These are phyloP conservation scores for Saguinus imperator DNA, from an alignment of 2,113 vertebrate genomes.

Conservation along the genomic window DNA sequence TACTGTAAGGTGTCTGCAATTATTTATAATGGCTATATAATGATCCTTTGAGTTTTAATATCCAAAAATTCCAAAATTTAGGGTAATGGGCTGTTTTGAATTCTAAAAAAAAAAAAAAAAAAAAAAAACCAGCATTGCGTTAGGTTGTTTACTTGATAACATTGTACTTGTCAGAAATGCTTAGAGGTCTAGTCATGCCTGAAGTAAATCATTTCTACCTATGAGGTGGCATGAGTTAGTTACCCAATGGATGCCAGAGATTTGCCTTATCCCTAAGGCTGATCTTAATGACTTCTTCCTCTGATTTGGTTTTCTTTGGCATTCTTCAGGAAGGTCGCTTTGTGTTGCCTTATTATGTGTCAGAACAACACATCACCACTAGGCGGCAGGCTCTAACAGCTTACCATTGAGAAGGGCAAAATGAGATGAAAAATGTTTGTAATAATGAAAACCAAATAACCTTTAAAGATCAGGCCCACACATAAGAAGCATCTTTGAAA, in stretches of 20 bases:
- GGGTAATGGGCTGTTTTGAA: neutral
- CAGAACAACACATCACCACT: conserved; percentile 7
- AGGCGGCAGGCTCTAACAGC: conserved; percentile 79
- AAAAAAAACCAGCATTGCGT: neutral
- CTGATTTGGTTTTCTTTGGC: neutral
- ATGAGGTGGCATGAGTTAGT: neutral
- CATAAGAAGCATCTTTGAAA: conserved; percentile 71
- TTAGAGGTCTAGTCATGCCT: neutral
- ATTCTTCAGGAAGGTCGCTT: neutral
- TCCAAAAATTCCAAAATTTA: neutral
- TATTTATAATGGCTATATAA: neutral
- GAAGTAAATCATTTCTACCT: neutral
- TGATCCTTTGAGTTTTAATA: neutral
- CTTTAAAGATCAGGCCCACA: conserved; percentile 81
- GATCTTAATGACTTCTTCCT: neutral
- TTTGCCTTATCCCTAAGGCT: neutral
- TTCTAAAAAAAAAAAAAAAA: neutral
- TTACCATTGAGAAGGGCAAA: neutral
- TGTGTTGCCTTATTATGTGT: neutral
- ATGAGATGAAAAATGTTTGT: conserved; percentile 80
- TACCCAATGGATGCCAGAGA: neutral
- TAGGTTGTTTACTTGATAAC: neutral
- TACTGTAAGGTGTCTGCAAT: neutral
- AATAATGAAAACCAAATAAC: conserved; percentile 82
- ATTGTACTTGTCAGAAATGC: neutral